Evolutionary conservation across 2,113 vertebrate genomes (phyloP).

Genomic region (Rhodinocichla rosea): DNA sequence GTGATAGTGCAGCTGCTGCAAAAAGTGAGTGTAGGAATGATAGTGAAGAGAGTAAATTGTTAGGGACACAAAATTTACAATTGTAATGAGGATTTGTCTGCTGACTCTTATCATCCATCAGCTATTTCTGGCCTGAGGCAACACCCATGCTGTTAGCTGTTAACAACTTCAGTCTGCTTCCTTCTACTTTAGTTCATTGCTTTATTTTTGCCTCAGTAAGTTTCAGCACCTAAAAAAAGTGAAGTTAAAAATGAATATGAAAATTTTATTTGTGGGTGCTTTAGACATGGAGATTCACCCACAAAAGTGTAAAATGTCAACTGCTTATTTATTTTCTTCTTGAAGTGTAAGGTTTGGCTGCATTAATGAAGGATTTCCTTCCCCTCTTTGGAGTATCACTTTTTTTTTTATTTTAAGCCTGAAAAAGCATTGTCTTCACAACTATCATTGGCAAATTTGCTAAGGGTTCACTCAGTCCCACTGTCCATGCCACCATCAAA

Average conservation of each 20-base stretch:
- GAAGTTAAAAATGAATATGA: slow-evolving; percentile 20
- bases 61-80: slow-evolving; percentile 49
- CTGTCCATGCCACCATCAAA: not conserved
- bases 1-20: not conserved
- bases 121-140: slow-evolving; percentile 24
- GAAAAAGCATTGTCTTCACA: not conserved
- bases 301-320: not conserved
- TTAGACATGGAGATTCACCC: not conserved
- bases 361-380: not conserved
- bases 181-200: slow-evolving; percentile 14
- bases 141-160: slow-evolving; percentile 4
- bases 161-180: slow-evolving; percentile 30
- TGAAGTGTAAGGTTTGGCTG: not conserved
- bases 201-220: slow-evolving; percentile 19
- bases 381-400: not conserved
- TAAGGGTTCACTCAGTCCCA: not conserved
- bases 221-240: slow-evolving; percentile 8
- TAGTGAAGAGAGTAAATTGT: slow-evolving; percentile 2
- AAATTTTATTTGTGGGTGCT: slow-evolving; percentile 11
- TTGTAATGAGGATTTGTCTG: slow-evolving; percentile 54
- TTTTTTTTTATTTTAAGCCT: not conserved
- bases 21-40: not conserved
- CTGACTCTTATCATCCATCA: slow-evolving; percentile 45
- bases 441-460: not conserved
- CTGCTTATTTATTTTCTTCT: slow-evolving; percentile 12